Evolutionary conservation across 1,140 invertebrate species (phyloP).

Genomic region (Tetramorium simillimum): DNA sequence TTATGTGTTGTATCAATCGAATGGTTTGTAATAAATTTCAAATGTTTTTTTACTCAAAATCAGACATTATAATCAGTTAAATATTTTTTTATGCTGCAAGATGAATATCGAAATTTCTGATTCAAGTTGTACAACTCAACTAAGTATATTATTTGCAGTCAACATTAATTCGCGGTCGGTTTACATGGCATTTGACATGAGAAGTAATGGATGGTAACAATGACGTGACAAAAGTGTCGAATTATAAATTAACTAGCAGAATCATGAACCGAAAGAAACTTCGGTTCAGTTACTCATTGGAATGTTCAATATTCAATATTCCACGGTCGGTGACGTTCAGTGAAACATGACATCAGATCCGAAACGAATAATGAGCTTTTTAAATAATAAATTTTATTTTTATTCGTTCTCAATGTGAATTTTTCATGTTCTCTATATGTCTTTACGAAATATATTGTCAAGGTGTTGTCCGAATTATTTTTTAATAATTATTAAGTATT

Average conservation of each 20-base stretch:
- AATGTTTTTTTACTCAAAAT: not conserved
- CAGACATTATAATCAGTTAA: not conserved
- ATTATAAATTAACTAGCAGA: not conserved
- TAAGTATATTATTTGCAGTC: not conserved
- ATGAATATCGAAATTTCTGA: not conserved
- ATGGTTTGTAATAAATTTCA: not conserved
- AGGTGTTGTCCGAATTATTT: not conserved
- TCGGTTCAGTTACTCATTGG: not conserved
- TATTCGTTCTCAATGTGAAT: not conserved
- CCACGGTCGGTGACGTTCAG: not conserved
- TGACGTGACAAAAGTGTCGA: conserved; percentile 1
- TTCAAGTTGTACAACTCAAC: not conserved
- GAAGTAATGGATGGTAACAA: not conserved
- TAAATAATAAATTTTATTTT: conserved; percentile 9
- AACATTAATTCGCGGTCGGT: not conserved
- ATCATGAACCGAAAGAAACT: not conserved
- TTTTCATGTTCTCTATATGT: not conserved
- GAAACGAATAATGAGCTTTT: not conserved
- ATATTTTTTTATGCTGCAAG: not conserved
- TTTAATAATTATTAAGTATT: not conserved
- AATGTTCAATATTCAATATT: not conserved
- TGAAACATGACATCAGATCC: not conserved
- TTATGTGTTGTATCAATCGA: not conserved
- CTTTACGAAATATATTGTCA: not conserved
- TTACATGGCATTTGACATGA: not conserved